Base-by-base conservation (phyloP, 2,888 invertebrate genomes). In the Esperia sulphurella region DNA sequence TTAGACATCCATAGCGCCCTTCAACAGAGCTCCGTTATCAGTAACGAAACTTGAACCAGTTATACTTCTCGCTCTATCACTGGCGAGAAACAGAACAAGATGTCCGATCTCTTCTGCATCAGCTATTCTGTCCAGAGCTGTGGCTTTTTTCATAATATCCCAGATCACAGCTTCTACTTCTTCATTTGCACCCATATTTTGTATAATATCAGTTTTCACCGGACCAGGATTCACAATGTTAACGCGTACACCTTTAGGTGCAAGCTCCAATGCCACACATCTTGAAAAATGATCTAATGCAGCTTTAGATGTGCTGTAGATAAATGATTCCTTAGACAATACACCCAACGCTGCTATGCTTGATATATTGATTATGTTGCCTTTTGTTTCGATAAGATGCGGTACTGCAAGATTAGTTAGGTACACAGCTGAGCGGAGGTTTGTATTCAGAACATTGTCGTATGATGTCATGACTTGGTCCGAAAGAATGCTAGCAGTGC, bases 91-190 rank as follows among this genome's bases (percentile, higher is more conserved):
- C 8, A 59, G 1, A 8, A 63, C 51, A 0, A 62, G 10, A 1
- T 64, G 55, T 1, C 55, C 61, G 0, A 61, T 49, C 46, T 66
- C 66, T n/a, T 57, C 58, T 0, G 64, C 38, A 0, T 69, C 58
- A 0, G 58, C 55, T 1, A 63, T 45, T 37, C 51, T 56, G 0
- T 51, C 46, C 2, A 67, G 49, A 7, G 63, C 48, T 4, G 59
- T 52, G 21, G 61, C 55, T 0, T 95, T 95, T 31, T 96, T 87
- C 0, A 96, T 94, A 53, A 92, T 91, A 66, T 93, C 92, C 0
- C 88, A 58, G 14, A 31, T 21, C 7, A 6, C 8, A 2, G 6
- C 21, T 13, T 12, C 40, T 7, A 9, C 8, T 3, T 1, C 42
- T 30, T 21, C 10, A 41, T 13, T 37, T 7, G 14, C n/a, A 13